A percentile compares a stretch with the other conserved stretches of the same genome.
Evolutionary conservation across 2,888 invertebrate genomes (phyloP).

Genomic region (Scelioninae gen. 2): DNA sequence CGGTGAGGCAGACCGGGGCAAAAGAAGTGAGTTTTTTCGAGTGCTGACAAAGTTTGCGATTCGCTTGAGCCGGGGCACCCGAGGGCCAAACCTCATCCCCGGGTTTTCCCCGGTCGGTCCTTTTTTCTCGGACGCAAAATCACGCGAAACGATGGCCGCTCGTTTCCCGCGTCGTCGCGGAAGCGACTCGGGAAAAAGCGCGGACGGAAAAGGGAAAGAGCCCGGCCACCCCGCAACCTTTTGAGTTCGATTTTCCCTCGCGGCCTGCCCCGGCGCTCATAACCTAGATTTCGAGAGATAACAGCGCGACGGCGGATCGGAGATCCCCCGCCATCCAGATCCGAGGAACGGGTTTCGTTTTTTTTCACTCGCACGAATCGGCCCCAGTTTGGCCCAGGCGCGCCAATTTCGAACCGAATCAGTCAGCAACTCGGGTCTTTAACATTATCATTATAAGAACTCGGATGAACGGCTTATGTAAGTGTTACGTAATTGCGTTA

Average conservation of each 20-base stretch:
- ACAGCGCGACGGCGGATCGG: conserved; percentile 58
- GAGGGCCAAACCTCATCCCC: conserved; percentile 38
- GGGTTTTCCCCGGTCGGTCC: conserved; percentile 15
- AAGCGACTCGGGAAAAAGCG: not conserved
- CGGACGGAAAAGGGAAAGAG: conserved; percentile 33
- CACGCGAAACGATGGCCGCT: conserved; percentile 28
- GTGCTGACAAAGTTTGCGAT: conserved; percentile 58
- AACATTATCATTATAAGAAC: no score
- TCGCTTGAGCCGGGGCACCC: conserved; percentile 50
- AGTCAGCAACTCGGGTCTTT: no score
- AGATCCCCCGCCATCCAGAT: conserved; percentile 33
- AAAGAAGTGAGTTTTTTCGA: conserved; percentile 27
- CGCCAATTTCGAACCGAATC: no score
- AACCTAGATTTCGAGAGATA: conserved; percentile 71
- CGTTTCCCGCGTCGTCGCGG: conserved; percentile 15
- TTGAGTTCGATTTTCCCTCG: conserved; percentile 70
- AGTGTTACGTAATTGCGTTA: conserved; percentile 27
- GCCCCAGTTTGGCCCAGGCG: no score
- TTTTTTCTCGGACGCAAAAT: conserved; percentile 23
- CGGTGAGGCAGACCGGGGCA: no score
- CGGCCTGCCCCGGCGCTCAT: conserved; percentile 70
- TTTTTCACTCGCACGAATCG: no score
- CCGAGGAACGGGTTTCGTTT: not conserved
- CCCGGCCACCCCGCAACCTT: conserved; percentile 62
- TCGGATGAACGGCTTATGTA: conserved; percentile 13